Conservation (phyloP, 2,113 vertebrate species). For the Typhlomys cinereus region DNA sequence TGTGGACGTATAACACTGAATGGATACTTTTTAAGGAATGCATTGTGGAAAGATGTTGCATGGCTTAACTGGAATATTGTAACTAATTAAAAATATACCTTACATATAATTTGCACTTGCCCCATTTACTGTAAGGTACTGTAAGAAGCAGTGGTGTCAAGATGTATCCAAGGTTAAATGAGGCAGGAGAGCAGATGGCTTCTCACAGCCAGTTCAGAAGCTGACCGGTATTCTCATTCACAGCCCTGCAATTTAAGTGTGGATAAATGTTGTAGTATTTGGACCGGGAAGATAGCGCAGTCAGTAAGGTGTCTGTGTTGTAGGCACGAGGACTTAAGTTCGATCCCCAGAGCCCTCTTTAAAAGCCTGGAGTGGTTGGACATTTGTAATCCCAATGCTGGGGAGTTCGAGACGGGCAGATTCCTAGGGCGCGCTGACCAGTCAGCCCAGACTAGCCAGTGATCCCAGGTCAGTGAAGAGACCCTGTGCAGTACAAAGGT, state of each 20-base stretch:
- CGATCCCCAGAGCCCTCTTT: neutral
- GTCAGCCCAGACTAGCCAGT: neutral
- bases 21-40: neutral
- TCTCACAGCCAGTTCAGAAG: slow-evolving; percentile 34
- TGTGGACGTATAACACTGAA: neutral
- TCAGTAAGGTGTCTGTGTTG: neutral
- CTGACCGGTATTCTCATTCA: neutral
- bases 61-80: neutral
- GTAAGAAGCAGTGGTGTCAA: neutral
- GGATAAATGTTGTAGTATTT: neutral
- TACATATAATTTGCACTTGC: neutral
- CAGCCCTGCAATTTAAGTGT: slow-evolving; percentile 14
- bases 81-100: neutral
- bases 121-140: neutral
- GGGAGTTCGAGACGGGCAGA: neutral
- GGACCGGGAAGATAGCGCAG: neutral
- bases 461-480: neutral
- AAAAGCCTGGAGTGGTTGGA: neutral
- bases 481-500: neutral
- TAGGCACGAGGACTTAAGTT: neutral
- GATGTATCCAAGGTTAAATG: neutral
- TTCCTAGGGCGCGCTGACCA: neutral
- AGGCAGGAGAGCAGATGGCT: slow-evolving; percentile 23
- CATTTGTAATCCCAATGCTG: neutral
- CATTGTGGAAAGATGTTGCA: neutral